Evolutionary conservation across 1,140 invertebrate genomes (phyloP).

Genomic region (Ceratoteleas bidentatus): DNA sequence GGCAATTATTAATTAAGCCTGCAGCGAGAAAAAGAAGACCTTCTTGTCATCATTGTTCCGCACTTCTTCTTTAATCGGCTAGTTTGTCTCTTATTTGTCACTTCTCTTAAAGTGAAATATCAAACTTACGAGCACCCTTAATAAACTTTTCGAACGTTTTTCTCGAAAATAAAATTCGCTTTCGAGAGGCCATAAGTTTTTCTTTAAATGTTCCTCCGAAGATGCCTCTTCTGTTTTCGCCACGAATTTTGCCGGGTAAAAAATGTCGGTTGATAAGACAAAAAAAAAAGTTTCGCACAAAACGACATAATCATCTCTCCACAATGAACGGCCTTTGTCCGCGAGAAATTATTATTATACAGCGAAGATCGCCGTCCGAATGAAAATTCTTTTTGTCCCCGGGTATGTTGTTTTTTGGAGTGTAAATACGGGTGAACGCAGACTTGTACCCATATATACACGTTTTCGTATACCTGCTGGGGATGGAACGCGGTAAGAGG

Average conservation of each 20-base stretch:
- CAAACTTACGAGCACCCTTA: too few relatives aligned
- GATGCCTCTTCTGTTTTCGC: too few relatives aligned
- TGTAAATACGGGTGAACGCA: slow-evolving; percentile 10
- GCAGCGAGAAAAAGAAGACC: too few relatives aligned
- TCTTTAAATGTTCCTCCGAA: neutral
- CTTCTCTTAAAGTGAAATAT: too few relatives aligned
- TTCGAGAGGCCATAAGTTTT: too few relatives aligned
- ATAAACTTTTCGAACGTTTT: too few relatives aligned
- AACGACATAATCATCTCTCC: neutral
- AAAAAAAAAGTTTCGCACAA: neutral
- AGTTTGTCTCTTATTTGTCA: too few relatives aligned
- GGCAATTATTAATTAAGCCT: too few relatives aligned
- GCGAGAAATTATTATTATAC: slow-evolving; percentile 17
- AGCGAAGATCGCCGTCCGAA: slow-evolving; percentile 4
- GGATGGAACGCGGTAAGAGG: neutral
- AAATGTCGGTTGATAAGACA: neutral
- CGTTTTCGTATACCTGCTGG: neutral
- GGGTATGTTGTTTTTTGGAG: slow-evolving; percentile 23
- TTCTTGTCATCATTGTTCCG: too few relatives aligned
- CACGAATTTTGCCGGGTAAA: neutral
- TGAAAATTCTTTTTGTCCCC: slow-evolving; percentile 2
- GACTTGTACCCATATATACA: neutral
- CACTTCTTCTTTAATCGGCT: too few relatives aligned
- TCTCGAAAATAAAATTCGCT: too few relatives aligned
- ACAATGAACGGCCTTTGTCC: slow-evolving; percentile 1